Conservation (phyloP, 2,888 invertebrate species). For the Cylloceria caligata region DNA sequence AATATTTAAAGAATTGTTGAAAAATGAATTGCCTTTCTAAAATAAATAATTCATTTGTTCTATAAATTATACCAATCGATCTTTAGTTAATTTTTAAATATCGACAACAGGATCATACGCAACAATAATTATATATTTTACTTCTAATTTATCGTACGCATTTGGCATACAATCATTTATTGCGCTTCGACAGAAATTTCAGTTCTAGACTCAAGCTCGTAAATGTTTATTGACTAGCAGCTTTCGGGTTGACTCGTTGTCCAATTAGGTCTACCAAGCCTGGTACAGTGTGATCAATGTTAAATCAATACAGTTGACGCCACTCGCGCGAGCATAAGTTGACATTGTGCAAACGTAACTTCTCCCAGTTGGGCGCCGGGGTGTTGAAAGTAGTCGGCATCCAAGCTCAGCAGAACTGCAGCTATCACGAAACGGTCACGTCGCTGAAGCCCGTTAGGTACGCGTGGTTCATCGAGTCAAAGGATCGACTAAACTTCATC, state of each 20-base stretch:
- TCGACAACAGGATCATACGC: not conserved
- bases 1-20: too few relatives aligned
- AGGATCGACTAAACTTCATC: constrained; percentile 72
- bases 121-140: not conserved
- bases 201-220: not conserved
- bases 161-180: not conserved
- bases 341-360: constrained; percentile 70
- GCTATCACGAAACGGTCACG: not conserved
- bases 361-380: constrained; percentile 26
- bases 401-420: constrained; percentile 47
- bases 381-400: constrained; percentile 63
- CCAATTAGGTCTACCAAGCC: not conserved
- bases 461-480: constrained; percentile 71
- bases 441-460: constrained; percentile 40
- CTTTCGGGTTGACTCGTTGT: not conserved
- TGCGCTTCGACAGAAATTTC: constrained; percentile 1
- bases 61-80: too few relatives aligned
- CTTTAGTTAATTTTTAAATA: too few relatives aligned
- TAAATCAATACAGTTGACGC: constrained; percentile 56
- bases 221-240: not conserved
- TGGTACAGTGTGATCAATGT: constrained; percentile 53
- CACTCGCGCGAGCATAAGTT: constrained; percentile 45
- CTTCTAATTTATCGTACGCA: not conserved
- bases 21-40: too few relatives aligned
- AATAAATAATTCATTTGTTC: too few relatives aligned